These are phyloP conservation scores for Gyrodactylus bullatarudis DNA, from an alignment of 1,140 invertebrate genomes.

Conservation along the genomic window DNA sequence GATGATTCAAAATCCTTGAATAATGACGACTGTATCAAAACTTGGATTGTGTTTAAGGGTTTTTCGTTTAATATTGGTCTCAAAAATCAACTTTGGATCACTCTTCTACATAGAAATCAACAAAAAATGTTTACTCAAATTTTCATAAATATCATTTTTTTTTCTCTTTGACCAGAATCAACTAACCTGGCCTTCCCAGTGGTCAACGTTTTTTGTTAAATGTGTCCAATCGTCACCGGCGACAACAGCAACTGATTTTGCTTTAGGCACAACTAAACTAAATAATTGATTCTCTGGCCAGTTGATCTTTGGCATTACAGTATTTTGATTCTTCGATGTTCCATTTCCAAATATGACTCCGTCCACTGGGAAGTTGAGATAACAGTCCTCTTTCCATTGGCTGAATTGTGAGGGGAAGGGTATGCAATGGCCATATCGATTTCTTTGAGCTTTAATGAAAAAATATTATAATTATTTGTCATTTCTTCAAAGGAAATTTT, in stretches of 20 bases:
- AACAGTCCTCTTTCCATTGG: slow-evolving; percentile 21
- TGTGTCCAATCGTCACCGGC: background rate
- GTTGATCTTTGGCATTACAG: background rate
- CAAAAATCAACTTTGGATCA: too few relatives aligned
- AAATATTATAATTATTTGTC: background rate
- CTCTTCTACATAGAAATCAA: too few relatives aligned
- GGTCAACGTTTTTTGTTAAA: background rate
- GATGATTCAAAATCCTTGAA: too few relatives aligned
- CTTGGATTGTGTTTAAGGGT: too few relatives aligned
- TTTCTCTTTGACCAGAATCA: too few relatives aligned
- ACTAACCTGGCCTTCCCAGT: background rate
- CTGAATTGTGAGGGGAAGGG: slow-evolving; percentile 19
- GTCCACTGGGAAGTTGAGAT: slow-evolving; percentile 14
- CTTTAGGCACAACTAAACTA: background rate
- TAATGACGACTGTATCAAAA: too few relatives aligned
- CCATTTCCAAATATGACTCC: slow-evolving; percentile 11
- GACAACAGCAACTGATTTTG: background rate
- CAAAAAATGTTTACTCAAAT: too few relatives aligned
- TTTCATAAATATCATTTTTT: too few relatives aligned
- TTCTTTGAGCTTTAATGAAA: background rate
- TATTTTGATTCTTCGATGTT: slow-evolving; percentile 9
- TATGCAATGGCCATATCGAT: background rate
- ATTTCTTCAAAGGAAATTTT: too few relatives aligned
- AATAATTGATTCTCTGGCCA: background rate
- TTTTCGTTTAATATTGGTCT: too few relatives aligned